Evolutionary conservation across 2,113 vertebrate species (phyloP).

Genomic region (Chrysochloris asiatica): DNA sequence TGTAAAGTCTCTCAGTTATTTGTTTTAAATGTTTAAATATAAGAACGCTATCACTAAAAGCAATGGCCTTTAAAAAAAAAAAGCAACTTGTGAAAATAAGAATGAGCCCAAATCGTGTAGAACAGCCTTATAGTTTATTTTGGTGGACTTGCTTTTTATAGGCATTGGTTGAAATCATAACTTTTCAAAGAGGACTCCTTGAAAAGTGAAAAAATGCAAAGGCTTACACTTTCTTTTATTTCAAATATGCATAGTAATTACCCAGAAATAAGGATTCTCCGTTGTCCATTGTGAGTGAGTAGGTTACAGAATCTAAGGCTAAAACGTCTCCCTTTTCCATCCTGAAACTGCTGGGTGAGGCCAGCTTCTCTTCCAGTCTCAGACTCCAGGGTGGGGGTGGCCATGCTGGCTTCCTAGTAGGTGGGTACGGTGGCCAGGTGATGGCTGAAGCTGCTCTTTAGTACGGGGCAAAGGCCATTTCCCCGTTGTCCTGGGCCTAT

Average conservation of each 20-base stretch:
- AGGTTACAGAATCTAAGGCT: not conserved
- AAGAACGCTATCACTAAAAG: constrained; percentile 81
- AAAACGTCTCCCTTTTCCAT: not conserved
- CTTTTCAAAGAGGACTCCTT: constrained; percentile 42
- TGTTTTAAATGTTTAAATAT: constrained; percentile 84
- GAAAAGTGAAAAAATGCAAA: constrained; percentile 57
- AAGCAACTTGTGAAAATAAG: constrained; percentile 32
- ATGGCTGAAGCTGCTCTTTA: not conserved
- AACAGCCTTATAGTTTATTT: constrained; percentile 74
- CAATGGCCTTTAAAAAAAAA: constrained; percentile 3
- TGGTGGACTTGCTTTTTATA: constrained; percentile 70
- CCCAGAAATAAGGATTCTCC: not conserved
- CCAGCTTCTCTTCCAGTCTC: not conserved
- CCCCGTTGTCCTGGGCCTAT: not conserved
- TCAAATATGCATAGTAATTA: constrained; percentile 38
- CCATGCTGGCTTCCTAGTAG: not conserved
- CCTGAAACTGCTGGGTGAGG: not conserved
- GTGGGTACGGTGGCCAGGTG: too few relatives aligned
- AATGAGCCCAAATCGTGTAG: constrained; percentile 9
- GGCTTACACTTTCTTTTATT: not conserved
- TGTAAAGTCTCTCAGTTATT: constrained; percentile 86
- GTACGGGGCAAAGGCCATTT: not conserved
- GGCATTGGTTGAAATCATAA: not conserved
- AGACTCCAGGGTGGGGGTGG: not conserved
- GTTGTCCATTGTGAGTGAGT: not conserved